phyloP scores from a whole-genome alignment of 2,113 vertebrate species.

The Indri indri region DNA sequence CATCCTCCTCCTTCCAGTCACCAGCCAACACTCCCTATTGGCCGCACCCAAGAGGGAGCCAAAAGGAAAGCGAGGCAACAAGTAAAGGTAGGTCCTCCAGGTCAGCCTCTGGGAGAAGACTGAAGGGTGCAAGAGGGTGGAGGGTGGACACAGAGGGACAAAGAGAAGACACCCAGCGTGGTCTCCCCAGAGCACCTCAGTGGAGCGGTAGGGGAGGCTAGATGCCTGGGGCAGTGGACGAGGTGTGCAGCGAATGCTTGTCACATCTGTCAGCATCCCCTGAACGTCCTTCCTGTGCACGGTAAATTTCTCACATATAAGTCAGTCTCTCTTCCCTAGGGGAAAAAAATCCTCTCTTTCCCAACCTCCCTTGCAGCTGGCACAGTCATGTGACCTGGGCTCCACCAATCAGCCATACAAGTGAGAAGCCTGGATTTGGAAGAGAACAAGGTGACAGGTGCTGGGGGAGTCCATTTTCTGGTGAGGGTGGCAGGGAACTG shows the following conservation, averaged over 20 bases:
- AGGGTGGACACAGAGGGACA: neutral
- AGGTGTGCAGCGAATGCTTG: fast-evolving
- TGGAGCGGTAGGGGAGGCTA: neutral
- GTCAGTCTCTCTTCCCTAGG: neutral
- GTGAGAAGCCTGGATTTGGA: neutral
- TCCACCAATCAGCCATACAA: neutral
- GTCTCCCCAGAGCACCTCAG: neutral
- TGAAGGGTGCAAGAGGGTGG: neutral
- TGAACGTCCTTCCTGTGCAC: fast-evolving
- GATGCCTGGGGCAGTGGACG: neutral
- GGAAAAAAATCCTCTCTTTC: neutral
- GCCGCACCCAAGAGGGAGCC: neutral
- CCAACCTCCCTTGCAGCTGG: neutral
- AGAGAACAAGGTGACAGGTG: neutral
- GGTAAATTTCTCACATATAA: neutral
- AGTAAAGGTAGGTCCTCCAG: neutral
- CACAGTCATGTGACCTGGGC: neutral
- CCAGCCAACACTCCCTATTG: neutral
- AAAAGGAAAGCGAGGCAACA: neutral
- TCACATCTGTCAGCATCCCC: neutral
- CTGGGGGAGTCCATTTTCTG: neutral
- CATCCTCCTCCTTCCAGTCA: neutral
- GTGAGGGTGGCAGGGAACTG: too few relatives aligned
- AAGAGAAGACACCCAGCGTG: neutral
- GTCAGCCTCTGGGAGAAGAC: neutral